These are phyloP conservation scores for Acleris holmiana DNA, from an alignment of 2,888 invertebrate genomes.

Conservation along the genomic window DNA sequence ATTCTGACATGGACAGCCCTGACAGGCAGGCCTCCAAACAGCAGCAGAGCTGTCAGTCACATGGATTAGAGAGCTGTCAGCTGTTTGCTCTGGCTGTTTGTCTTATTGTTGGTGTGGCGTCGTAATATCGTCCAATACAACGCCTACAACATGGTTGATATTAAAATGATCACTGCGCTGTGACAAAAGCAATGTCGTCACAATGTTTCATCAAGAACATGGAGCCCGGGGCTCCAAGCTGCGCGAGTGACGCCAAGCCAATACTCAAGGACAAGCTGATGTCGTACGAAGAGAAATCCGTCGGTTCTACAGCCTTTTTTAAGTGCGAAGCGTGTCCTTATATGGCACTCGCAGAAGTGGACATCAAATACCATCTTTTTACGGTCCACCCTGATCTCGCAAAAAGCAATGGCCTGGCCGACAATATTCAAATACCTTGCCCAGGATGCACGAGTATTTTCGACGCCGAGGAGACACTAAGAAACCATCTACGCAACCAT, in stretches of 20 bases:
- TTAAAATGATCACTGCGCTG: slow-evolving; percentile 20
- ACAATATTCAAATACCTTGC: slow-evolving; percentile 84
- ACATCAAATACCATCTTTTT: slow-evolving; percentile 81
- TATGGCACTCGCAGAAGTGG: slow-evolving; percentile 81
- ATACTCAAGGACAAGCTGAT: slow-evolving; percentile 70
- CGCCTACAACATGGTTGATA: not conserved
- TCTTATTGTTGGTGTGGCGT: not conserved
- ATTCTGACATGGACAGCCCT: no score
- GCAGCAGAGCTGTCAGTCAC: no score
- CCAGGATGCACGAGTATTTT: slow-evolving; percentile 88
- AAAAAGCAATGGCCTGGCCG: slow-evolving; percentile 79
- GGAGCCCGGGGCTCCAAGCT: slow-evolving; percentile 50
- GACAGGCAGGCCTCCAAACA: no score
- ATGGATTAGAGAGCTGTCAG: slow-evolving; percentile 9
- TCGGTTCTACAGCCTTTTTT: slow-evolving; percentile 79
- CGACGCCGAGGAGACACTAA: slow-evolving; percentile 85
- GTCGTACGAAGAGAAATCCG: slow-evolving; percentile 78
- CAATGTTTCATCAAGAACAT: slow-evolving; percentile 60
- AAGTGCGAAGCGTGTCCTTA: slow-evolving; percentile 83
- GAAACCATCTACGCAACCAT: slow-evolving; percentile 87
- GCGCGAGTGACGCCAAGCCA: slow-evolving; percentile 50
- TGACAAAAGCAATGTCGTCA: slow-evolving; percentile 49
- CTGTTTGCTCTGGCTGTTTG: slow-evolving; percentile 21
- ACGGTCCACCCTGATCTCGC: slow-evolving; percentile 76
- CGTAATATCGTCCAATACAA: not conserved